phyloP scores from a whole-genome alignment of 2,797 vertebrate species.

The Octomys mimax region DNA sequence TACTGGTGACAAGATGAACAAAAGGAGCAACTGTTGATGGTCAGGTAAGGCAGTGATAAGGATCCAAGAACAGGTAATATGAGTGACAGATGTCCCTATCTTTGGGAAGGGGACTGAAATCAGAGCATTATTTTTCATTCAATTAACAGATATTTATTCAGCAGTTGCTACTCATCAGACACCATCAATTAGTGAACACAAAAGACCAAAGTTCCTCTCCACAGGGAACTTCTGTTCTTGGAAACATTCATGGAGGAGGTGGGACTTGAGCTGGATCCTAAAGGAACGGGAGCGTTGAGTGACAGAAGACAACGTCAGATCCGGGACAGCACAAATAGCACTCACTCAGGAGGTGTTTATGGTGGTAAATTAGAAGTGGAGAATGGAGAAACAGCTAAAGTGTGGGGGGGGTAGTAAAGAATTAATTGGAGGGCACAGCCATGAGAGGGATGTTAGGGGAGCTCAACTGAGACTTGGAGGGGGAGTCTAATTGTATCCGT shows the following conservation, averaged over 20 bases:
- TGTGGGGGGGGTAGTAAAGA: background rate
- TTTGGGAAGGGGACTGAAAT: background rate
- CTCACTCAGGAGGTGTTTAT: background rate
- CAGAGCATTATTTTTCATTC: background rate
- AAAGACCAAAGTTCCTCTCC: background rate
- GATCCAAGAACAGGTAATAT: background rate
- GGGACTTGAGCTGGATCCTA: background rate
- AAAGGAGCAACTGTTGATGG: background rate
- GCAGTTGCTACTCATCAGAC: background rate
- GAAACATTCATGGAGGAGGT: background rate
- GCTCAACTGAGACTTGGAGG: background rate
- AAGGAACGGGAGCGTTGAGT: background rate
- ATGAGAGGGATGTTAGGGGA: background rate
- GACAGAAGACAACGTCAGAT: background rate
- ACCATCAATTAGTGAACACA: background rate
- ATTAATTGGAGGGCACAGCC: background rate
- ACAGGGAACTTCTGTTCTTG: background rate
- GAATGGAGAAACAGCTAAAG: background rate
- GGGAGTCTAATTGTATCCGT: background rate
- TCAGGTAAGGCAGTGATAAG: background rate
- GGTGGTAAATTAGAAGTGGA: background rate
- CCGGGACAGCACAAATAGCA: background rate
- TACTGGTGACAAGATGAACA: background rate
- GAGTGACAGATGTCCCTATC: background rate
- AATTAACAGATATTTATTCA: conserved; percentile 48